Evolutionary conservation across 2,113 vertebrate genomes (phyloP).

Genomic region (Muntiacus muntjak): DNA sequence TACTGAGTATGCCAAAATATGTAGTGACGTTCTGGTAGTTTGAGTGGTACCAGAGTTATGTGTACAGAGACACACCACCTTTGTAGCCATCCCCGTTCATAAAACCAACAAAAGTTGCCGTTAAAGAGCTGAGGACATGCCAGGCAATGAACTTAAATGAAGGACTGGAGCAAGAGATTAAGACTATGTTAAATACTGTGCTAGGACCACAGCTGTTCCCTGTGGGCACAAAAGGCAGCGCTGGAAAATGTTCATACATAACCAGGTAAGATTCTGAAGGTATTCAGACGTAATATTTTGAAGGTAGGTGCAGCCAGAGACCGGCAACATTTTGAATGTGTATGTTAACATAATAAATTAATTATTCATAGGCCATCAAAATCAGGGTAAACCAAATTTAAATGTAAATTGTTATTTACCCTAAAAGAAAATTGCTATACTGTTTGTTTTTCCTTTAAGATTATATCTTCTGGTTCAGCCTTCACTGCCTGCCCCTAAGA

Average conservation of each 20-base stretch:
- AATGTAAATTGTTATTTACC: not conserved
- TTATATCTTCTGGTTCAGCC: not conserved
- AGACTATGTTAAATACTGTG: fast-evolving
- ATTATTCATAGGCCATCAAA: not conserved
- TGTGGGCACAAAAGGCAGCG: not conserved
- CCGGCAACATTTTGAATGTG: not conserved
- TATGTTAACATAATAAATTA: not conserved
- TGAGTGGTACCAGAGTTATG: not conserved
- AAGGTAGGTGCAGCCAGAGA: not conserved
- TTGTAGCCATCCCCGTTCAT: not conserved
- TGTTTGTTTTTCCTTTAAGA: not conserved
- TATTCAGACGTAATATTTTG: not conserved
- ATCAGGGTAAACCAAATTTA: not conserved
- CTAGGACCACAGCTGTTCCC: not conserved
- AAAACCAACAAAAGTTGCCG: not conserved
- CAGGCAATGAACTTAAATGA: not conserved
- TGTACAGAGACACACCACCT: not conserved
- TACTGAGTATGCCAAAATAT: not conserved
- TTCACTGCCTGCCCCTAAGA: not conserved
- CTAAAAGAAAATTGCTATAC: not conserved
- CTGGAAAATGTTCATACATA: not conserved
- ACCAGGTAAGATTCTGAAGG: not conserved
- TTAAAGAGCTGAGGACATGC: not conserved
- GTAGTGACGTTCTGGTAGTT: not conserved
- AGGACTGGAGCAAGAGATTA: not conserved